These are phyloP conservation scores for Ylistrum balloti DNA, from an alignment of 1,140 invertebrate species.

Conservation along the genomic window DNA sequence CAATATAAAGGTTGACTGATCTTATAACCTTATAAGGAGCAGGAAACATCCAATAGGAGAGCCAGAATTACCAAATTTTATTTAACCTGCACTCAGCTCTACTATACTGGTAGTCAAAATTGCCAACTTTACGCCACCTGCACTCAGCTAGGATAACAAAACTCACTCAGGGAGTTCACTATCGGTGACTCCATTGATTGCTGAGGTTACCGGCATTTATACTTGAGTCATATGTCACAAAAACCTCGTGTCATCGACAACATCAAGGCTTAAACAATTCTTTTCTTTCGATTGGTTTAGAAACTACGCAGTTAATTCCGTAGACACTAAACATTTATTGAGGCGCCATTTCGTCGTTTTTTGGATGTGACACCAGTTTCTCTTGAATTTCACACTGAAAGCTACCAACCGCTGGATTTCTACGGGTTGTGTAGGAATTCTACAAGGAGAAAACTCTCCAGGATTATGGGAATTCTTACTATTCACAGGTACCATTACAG, in stretches of 20 bases:
- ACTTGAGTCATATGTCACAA: not conserved
- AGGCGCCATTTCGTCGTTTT: not conserved
- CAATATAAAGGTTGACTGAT: not conserved
- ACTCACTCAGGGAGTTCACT: not conserved
- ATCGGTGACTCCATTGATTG: not conserved
- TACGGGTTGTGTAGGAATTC: not conserved
- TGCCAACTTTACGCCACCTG: not conserved
- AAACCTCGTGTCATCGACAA: not conserved
- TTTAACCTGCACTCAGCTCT: not conserved
- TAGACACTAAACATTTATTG: not conserved
- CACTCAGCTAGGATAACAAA: not conserved
- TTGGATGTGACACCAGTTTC: not conserved
- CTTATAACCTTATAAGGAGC: not conserved
- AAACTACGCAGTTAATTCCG: not conserved
- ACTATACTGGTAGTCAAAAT: too few relatives aligned
- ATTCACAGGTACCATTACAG: not conserved
- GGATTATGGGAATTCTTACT: constrained; percentile 29
- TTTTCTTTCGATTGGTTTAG: not conserved
- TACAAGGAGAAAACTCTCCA: not conserved
- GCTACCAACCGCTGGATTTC: not conserved
- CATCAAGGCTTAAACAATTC: not conserved
- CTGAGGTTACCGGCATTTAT: not conserved
- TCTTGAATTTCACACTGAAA: not conserved
- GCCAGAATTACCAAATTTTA: not conserved
- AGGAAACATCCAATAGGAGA: not conserved